Percentiles rank a stretch among this genome's conserved stretches.
phyloP scores from a whole-genome alignment of 2,113 vertebrate species.

The Rutilus rutilus region DNA sequence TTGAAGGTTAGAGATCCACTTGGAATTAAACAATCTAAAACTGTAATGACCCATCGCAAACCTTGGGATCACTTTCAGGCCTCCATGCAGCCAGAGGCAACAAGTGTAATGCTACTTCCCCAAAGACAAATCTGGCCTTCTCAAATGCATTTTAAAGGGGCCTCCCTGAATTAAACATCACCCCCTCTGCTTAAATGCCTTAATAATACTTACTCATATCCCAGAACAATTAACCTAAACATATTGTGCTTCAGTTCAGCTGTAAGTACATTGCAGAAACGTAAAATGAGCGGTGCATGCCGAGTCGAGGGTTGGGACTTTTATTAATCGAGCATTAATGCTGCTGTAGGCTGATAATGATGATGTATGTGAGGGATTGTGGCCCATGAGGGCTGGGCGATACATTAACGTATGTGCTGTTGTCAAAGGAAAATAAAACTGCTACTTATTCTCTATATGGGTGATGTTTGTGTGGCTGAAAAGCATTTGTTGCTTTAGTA shows the following conservation, averaged over 20 bases:
- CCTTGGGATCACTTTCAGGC: neutral
- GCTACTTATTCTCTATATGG: neutral
- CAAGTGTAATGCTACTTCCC: neutral
- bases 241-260: neutral
- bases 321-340: conserved; percentile 7
- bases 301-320: neutral
- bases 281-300: neutral
- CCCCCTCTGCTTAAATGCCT: neutral
- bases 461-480: neutral
- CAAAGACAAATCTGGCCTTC: neutral
- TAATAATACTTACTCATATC: neutral
- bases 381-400: neutral
- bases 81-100: neutral
- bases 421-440: neutral
- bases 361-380: neutral
- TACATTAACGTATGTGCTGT: neutral
- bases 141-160: neutral
- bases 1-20: neutral
- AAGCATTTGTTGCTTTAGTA: neutral
- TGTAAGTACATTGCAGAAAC: neutral
- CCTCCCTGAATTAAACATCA: neutral
- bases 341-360: neutral
- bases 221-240: conserved; percentile 24
- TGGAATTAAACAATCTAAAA: conserved; percentile 4
- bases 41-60: neutral